Base-by-base conservation (phyloP, 2,888 invertebrate genomes). In the Melanostoma scalare region DNA sequence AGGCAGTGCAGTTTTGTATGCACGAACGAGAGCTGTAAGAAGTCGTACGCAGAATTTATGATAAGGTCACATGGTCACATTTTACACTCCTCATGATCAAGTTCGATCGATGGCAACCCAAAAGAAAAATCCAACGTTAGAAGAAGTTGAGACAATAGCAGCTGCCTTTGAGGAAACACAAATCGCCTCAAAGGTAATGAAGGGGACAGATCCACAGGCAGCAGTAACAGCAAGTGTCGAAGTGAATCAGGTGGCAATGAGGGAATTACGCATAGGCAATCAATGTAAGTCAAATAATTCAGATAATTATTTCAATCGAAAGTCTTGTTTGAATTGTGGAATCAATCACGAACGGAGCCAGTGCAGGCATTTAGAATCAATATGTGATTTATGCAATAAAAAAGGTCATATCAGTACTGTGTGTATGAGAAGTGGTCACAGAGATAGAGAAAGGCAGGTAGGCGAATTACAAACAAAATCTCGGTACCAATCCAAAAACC, bases 351-450 rank as follows among this genome's bases (percentile, higher is more conserved):
- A 8, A 4, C 50, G 40, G 3, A n/a, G 31, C 52, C 52, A 65
- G n/a, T 52, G 63, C 40, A 40, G 40, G 40, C 63, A 52, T 35
- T 50, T 50, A 52, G 30, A 52, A 4, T 40, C 40, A 3, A 46
- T 52, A 1, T 52, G 40, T 40, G 30, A 35, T n/a, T 6, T 50
- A 40, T 50, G 50, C 6, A 50, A 63, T 63, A 20, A 38, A 3
- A 63, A 6, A 63, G 48, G 50, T 31, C 50, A 63, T 63, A 40
- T 50, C 35, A 63, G 40, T 38, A 65, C 20, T 9, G 63, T 65
- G n/a, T 65, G 52, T 40, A 50, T 63, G n/a, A 65, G 63, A 40
- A 9, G 31, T n/a, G n/a, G 30, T 65, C 52, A 65, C 1, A 65
- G n/a, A 33, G 4, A 8, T 52, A 46, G n/a, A 33, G 4, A 8